These are phyloP conservation scores for Pristis pectinata DNA, from an alignment of 2,797 vertebrate species.

Conservation along the genomic window DNA sequence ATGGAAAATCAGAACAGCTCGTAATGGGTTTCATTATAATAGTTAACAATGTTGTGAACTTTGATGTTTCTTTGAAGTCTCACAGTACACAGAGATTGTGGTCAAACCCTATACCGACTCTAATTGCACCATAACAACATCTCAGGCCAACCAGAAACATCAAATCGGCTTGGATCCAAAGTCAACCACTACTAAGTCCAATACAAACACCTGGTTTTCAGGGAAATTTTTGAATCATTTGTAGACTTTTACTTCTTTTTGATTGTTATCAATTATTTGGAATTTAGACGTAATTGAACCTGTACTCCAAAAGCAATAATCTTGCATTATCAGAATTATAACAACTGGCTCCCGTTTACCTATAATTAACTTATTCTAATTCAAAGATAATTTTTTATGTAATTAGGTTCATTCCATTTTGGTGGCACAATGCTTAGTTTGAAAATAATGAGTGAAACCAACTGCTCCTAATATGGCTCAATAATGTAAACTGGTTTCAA, in stretches of 20 bases:
- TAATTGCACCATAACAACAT: constrained; percentile 14
- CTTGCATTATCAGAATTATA: constrained; percentile 26
- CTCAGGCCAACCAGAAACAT: constrained; percentile 60
- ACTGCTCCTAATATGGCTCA: background rate
- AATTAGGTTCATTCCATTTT: constrained; percentile 22
- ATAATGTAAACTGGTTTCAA: background rate
- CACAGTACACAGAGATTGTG: background rate
- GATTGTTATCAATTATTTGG: constrained; percentile 27
- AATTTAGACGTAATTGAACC: background rate
- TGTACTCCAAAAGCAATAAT: background rate
- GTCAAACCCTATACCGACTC: background rate
- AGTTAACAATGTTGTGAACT: background rate
- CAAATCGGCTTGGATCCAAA: constrained; percentile 46
- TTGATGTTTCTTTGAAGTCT: constrained; percentile 37
- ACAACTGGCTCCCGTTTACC: background rate
- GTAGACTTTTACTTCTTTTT: constrained; percentile 20
- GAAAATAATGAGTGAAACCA: background rate
- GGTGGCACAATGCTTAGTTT: background rate
- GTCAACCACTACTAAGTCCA: constrained; percentile 42
- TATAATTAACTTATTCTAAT: constrained; percentile 18
- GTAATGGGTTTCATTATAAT: constrained; percentile 21
- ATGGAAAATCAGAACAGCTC: background rate
- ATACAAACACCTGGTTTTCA: constrained; percentile 37
- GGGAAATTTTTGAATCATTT: constrained; percentile 5
- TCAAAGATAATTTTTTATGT: background rate